Percentiles rank a stretch among this genome's conserved stretches.
These are phyloP conservation scores for Phaonia tiefii DNA, from an alignment of 2,888 invertebrate species.

Conservation along the genomic window DNA sequence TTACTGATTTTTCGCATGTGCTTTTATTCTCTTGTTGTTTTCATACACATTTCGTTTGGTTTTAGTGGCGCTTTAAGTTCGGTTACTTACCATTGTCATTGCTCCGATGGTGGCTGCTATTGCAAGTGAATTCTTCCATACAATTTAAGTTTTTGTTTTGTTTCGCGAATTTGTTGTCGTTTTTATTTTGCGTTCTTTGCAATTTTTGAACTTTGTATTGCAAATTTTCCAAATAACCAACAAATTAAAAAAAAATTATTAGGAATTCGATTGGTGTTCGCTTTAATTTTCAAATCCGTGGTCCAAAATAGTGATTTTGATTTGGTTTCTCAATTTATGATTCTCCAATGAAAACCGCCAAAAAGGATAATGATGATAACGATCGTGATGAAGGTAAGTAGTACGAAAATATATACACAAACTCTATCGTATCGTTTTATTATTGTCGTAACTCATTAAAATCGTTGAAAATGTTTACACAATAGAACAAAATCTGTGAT, in stretches of 20 bases:
- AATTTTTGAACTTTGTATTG: not conserved
- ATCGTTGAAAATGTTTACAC: too few relatives aligned
- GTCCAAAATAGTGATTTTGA: too few relatives aligned
- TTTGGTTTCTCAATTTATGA: too few relatives aligned
- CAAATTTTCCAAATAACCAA: not conserved
- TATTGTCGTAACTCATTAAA: too few relatives aligned
- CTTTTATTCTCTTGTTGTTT: constrained; percentile 35
- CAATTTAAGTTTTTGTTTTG: constrained; percentile 40
- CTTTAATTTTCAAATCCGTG: too few relatives aligned
- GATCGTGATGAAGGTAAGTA: not conserved
- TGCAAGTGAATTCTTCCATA: constrained; percentile 39
- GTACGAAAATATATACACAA: too few relatives aligned
- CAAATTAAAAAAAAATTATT: not conserved
- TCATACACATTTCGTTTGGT: constrained; percentile 39
- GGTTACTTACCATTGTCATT: constrained; percentile 58
- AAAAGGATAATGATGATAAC: not conserved
- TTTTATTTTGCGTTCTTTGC: constrained; percentile 4
- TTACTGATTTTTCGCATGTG: not conserved
- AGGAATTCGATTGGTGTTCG: not conserved
- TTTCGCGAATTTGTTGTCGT: constrained; percentile 50
- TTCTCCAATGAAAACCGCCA: too few relatives aligned
- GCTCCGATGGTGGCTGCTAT: constrained; percentile 36
- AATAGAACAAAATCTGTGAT: too few relatives aligned
- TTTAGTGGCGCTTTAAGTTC: constrained; percentile 65
- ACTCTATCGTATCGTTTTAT: too few relatives aligned